Evolutionary conservation across 1,140 invertebrate species (phyloP), one percentile per base, ranked within the genome.

Genomic region (Heliconius melpomene): DNA sequence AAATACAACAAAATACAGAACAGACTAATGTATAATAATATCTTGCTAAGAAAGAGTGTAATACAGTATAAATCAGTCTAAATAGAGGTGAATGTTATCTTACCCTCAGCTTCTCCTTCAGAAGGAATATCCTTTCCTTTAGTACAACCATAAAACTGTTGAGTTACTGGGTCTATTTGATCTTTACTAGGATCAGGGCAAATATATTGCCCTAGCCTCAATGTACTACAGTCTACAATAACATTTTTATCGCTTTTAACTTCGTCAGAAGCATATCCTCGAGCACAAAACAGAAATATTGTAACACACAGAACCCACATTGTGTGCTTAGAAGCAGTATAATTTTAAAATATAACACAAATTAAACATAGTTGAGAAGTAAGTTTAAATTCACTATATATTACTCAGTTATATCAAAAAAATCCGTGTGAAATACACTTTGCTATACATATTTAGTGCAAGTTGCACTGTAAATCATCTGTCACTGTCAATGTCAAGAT

Each of bases 111-210:
- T 92, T 96, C 96, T 86, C 97, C 97, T 87, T 98, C 96, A 89
- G 96, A 96, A 2, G 93, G 89, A 32, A 88, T 83, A 13, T 84
- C 86, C 83, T 93, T 92, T 32, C 93, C 93, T 84, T 91, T 93
- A 18, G 96, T 96, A 92, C 98, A 99, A 52, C 97, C 97, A 83
- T 91, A 94, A 52, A 97, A 96, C 89, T 99, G 98, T 92, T 99
- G 98, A 5, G 98, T 99, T 88, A 97, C 96, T 7, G 96, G 96
- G 95, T 99, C 98, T 87, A 99, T 98, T 82, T 97, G 96, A 87
- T 97, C 95, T 86, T 95, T 95, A 77, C 95, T 95, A 18, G 98
- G 98, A 95, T 98, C 97, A 20, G 97, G 96, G 94, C 98, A 99
- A 80, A 97, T 95, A 90, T 96, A 98, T 86, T 98, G 98, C 1